Conservation (phyloP, 2,113 vertebrate genomes). For the Paramormyrops kingsleyae region DNA sequence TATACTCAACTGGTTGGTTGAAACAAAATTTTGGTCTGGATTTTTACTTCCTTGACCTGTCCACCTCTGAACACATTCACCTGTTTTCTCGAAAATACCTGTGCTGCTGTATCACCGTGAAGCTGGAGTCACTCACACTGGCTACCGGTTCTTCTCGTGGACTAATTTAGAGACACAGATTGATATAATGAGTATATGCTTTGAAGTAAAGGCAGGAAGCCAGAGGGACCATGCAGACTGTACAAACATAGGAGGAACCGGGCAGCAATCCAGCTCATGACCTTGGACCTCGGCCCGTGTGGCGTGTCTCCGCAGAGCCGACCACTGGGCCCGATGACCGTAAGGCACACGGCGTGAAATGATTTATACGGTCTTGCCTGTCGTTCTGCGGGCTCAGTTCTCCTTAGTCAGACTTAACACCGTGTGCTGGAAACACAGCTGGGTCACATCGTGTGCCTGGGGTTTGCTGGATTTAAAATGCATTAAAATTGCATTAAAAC, state of each 20-base stretch:
- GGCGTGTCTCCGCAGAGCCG: not conserved
- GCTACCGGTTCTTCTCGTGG: not conserved
- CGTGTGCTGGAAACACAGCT: not conserved
- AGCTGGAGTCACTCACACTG: not conserved
- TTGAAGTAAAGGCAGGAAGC: not conserved
- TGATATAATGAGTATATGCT: not conserved
- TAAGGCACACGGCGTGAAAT: not conserved
- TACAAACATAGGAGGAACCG: not conserved
- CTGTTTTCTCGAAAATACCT: not conserved
- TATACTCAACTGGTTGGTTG: not conserved
- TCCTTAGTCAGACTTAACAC: not conserved
- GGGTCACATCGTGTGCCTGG: not conserved
- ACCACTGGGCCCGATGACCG: not conserved
- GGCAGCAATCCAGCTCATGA: not conserved
- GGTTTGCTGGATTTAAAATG: conserved; percentile 2
- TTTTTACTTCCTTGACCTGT: not conserved
- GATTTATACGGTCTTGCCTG: not conserved
- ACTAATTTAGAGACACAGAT: not conserved
- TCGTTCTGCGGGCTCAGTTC: not conserved
- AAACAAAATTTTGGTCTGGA: not conserved
- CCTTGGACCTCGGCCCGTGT: not conserved
- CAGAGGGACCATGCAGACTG: not conserved
- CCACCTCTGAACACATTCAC: not conserved
- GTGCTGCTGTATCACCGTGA: not conserved
- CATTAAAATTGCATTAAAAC: conserved; percentile 15